Evolutionary conservation across 2,888 invertebrate genomes (phyloP), one percentile per base, ranked within the genome.

Genomic region (Cheilosia grossa): DNA sequence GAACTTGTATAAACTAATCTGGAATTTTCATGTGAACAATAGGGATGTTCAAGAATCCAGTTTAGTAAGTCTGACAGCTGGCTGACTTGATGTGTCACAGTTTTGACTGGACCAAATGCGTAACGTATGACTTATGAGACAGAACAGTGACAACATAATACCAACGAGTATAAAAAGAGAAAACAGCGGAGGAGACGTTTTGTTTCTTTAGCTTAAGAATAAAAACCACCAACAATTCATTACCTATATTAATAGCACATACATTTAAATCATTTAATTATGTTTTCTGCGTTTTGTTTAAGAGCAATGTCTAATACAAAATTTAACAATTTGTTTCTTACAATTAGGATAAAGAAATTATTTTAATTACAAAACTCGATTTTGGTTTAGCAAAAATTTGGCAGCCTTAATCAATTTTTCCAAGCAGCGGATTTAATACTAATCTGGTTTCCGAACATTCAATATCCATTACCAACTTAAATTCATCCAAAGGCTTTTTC

Each of bases 361-460:
- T 37, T 56, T 30, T 7, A 61, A 30, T 61, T 53, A 40, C 13
- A 7, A 49, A n/a, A 33, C 33, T 37, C 37, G n/a, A 33, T 44
- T 6, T 47, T 70, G 40, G 3, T n/a, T 37, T 66, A 53, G 72
- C 51, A 61, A 72, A 61, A 51, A 61, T 61, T 72, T 72, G 72
- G 72, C 72, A 72, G 72, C 72, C 72, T 72, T 61, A 61, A 72
- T 72, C 24, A 72, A 72, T 72, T 49, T 42, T 72, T 59, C 17
- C 24, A 72, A 72, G 33, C 44, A 67, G 30, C 30, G 42, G 17
- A 6, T 53, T 15, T 56, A 30, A 56, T 53, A 53, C 51, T 66
- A n/a, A 19, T n/a, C 10, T 51, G 51, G 37, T 37, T 37, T 37
- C 21, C 51, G 40, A 66, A 27, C 51, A 27, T 53, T 27, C 27